These are phyloP conservation scores for Psylliodes chrysocephalus DNA, from an alignment of 2,888 invertebrate genomes.

Conservation along the genomic window DNA sequence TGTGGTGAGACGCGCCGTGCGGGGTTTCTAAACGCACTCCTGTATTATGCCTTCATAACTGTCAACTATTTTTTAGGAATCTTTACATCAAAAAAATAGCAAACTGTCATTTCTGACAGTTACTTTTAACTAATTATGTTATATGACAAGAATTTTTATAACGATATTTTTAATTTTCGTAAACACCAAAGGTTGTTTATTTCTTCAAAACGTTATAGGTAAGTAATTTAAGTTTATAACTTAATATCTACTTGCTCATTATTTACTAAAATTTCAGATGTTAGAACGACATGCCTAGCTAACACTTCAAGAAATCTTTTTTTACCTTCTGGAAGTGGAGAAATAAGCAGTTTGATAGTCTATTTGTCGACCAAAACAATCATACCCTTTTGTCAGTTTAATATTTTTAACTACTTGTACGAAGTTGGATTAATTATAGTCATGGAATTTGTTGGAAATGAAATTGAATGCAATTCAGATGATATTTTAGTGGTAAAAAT, in stretches of 20 bases:
- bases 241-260: neutral
- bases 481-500: constrained; percentile 11
- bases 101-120: too few relatives aligned
- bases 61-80: constrained; percentile 4
- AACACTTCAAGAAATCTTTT: constrained; percentile 27
- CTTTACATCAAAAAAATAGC: constrained; percentile 20
- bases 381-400: constrained; percentile 11
- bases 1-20: too few relatives aligned
- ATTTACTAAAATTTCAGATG: constrained; percentile 24
- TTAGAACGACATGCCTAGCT: constrained; percentile 28
- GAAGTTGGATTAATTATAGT: constrained; percentile 21
- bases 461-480: constrained; percentile 20
- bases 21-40: too few relatives aligned
- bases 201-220: constrained; percentile 9
- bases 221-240: neutral
- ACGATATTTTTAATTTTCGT: constrained; percentile 5
- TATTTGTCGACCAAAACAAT: constrained; percentile 19
- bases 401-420: constrained; percentile 11
- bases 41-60: neutral
- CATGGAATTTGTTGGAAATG: constrained; percentile 25
- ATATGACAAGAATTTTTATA: constrained; percentile 17
- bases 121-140: constrained; percentile 1
- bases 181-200: neutral
- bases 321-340: constrained; percentile 24
- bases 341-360: constrained; percentile 24